phyloP scores from a whole-genome alignment of 2,113 vertebrate species.

The Erythrocercus mccallii region DNA sequence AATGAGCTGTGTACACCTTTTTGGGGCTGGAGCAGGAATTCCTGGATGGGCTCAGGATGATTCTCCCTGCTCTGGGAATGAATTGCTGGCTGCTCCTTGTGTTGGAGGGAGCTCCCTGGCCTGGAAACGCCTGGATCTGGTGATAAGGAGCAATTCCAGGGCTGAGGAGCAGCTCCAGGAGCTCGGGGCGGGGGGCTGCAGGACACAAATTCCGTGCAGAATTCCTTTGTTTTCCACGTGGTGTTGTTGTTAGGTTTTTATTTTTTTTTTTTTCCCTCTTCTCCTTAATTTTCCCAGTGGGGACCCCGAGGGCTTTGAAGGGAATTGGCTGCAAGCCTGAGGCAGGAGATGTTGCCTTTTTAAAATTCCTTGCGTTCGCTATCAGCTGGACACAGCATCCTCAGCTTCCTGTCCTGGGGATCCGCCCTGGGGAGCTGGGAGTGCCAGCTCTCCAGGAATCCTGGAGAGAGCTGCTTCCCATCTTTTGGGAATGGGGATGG shows the following conservation, averaged over 20 bases:
- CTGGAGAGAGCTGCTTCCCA: neutral
- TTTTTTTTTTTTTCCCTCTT: neutral
- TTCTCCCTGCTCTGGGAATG: neutral
- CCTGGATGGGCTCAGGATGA: fast-evolving
- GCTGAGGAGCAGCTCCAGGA: neutral
- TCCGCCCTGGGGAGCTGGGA: neutral
- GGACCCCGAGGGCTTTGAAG: neutral
- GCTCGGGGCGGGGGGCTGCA: neutral
- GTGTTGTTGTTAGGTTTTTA: neutral
- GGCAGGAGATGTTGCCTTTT: neutral
- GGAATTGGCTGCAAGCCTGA: neutral
- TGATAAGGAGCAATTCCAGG: neutral
- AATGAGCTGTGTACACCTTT: fast-evolving
- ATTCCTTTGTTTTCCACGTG: neutral
- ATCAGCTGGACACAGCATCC: conserved; percentile 31
- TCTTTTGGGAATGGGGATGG: fast-evolving
- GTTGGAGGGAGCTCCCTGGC: neutral
- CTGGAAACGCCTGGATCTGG: neutral
- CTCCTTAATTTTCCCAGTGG: neutral
- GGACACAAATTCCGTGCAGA: neutral
- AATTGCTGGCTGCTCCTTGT: fast-evolving
- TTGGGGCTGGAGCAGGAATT: fast-evolving
- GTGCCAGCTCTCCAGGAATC: neutral
- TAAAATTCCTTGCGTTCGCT: neutral
- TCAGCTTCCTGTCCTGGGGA: neutral